Evolutionary conservation across 2,797 vertebrate species (phyloP).

Genomic region (Gambusia yucatana): DNA sequence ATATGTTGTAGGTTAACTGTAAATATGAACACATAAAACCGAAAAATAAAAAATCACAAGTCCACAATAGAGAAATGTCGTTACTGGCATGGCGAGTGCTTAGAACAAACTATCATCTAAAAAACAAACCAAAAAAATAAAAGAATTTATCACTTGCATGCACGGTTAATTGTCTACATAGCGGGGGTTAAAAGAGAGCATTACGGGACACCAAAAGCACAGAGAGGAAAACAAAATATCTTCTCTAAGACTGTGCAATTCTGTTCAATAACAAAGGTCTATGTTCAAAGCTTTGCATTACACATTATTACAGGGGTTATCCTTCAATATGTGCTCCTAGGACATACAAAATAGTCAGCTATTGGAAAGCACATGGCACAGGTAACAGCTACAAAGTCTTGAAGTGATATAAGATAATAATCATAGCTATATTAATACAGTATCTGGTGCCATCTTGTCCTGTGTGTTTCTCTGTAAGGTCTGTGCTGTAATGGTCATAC

Average conservation of each 20-base stretch:
- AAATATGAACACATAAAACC: conserved; percentile 73
- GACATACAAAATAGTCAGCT: conserved; percentile 76
- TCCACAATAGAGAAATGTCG: conserved; percentile 72
- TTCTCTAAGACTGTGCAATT: conserved; percentile 69
- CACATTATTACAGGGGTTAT: conserved; percentile 64
- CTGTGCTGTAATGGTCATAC: conserved; percentile 56
- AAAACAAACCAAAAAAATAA: no score
- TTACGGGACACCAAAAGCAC: conserved; percentile 73
- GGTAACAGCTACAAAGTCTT: conserved; percentile 69
- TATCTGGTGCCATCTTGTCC: conserved; percentile 45
- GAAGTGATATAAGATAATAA: conserved; percentile 66
- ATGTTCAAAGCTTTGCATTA: conserved; percentile 73
- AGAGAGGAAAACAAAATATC: conserved; percentile 63
- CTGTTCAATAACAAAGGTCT: conserved; percentile 69
- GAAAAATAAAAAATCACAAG: conserved; percentile 61
- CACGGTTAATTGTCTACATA: conserved; percentile 73
- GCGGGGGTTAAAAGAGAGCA: conserved; percentile 69
- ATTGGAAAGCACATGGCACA: conserved; percentile 77
- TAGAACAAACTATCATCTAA: conserved; percentile 69
- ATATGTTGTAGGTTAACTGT: conserved; percentile 72
- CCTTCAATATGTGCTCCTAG: conserved; percentile 69
- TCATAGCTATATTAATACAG: conserved; percentile 53
- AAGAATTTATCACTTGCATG: conserved; percentile 77
- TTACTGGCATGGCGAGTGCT: conserved; percentile 57
- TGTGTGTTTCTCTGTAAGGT: conserved; percentile 19